Conservation (phyloP, 2,888 invertebrate genomes). For the Pseudeuparius sepicola region DNA sequence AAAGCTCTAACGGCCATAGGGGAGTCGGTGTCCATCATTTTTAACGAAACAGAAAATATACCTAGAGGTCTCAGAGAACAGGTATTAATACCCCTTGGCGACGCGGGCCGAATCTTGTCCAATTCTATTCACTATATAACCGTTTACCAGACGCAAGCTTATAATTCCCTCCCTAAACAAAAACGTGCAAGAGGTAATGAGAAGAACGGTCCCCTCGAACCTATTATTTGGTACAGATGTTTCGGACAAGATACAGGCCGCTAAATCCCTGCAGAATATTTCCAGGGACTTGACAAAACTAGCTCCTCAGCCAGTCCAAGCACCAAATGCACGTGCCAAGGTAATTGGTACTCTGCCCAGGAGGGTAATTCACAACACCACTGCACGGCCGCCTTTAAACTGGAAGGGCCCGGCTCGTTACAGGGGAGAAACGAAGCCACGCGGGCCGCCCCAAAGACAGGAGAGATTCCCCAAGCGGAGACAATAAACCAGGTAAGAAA, state of each 20-base stretch:
- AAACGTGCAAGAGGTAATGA: no score
- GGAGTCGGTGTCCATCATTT: neutral
- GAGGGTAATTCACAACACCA: neutral
- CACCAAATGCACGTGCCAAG: neutral
- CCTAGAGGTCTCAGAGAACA: neutral
- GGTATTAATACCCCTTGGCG: neutral
- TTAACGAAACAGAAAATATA: neutral
- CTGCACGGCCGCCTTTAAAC: neutral
- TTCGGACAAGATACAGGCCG: neutral
- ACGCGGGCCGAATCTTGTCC: neutral
- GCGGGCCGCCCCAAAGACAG: neutral
- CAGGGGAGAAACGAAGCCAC: conserved; percentile 1
- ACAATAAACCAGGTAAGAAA: conserved; percentile 5
- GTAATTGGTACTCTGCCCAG: neutral
- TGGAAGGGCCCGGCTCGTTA: conserved; percentile 1
- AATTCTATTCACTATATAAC: no score
- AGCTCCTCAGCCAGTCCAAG: neutral
- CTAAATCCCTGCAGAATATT: neutral
- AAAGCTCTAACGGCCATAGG: no score
- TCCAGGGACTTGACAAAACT: neutral
- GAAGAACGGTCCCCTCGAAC: no score
- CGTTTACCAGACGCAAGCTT: no score
- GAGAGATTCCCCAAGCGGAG: neutral
- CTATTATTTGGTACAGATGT: neutral
- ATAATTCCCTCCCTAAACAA: no score